A percentile compares a stretch with the other conserved stretches of the same genome.
These are phyloP conservation scores for Lucifuga dentata DNA, from an alignment of 2,113 vertebrate genomes.

Conservation along the genomic window DNA sequence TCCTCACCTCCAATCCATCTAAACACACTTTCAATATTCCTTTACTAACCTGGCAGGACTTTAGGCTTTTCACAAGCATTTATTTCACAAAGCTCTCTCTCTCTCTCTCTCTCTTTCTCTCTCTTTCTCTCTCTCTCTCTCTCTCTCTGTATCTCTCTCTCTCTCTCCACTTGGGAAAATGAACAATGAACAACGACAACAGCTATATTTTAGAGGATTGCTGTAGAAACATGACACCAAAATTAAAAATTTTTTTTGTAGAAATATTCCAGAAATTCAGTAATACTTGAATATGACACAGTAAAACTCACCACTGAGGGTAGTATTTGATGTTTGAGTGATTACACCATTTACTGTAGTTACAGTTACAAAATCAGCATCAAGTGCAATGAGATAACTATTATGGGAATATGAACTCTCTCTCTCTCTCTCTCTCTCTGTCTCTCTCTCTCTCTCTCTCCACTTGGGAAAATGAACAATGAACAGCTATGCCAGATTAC, in stretches of 20 bases:
- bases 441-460: neutral
- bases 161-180: neutral
- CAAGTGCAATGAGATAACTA: neutral
- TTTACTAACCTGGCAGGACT: slow-evolving; percentile 20
- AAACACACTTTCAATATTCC: slow-evolving; percentile 19
- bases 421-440: neutral
- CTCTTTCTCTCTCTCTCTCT: too few relatives aligned
- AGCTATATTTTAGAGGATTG: too few relatives aligned
- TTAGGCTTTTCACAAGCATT: slow-evolving; percentile 1
- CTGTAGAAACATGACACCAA: too few relatives aligned
- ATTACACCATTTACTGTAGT: neutral
- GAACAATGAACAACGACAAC: neutral
- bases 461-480: too few relatives aligned
- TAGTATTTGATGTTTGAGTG: neutral
- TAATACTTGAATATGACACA: neutral
- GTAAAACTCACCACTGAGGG: neutral
- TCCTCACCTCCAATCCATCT: slow-evolving; percentile 23
- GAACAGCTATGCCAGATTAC: too few relatives aligned
- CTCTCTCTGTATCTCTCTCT: neutral
- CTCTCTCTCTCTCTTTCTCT: neutral
- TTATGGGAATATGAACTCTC: slow-evolving; percentile 23
- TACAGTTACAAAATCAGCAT: neutral
- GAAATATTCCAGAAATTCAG: too few relatives aligned
- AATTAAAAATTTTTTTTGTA: too few relatives aligned
- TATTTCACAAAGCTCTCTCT: neutral